Evolutionary conservation across 2,113 vertebrate species (phyloP), one percentile per base, ranked within the genome.

Genomic region (Neopipo cinnamomea): DNA sequence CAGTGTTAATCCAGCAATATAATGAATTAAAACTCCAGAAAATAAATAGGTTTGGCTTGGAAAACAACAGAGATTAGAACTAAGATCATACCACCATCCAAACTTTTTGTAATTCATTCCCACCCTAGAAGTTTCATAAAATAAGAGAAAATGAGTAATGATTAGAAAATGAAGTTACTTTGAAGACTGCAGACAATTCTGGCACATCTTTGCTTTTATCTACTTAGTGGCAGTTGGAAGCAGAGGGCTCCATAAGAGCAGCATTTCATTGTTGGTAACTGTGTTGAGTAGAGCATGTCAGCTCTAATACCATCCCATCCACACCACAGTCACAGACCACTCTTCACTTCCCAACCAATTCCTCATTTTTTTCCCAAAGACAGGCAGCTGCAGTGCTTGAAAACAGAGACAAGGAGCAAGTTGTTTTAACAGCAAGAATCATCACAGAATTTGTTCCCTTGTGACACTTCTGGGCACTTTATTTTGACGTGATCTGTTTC

Each of bases 261-360:
- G 15, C 8, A 30, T 37, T 53, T 59, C 59, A 12, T 14, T 81
- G 27, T 46, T 80, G 49, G 14, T 16, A 52, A 24, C 37, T 21
- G 14, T 6, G 14, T 6, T 89, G 80, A 62, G 37, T 52, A 14
- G 16, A 23, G n/a, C 59, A 37, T 2, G 2, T 35, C 14, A 56
- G 24, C 33, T 80, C 24, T 41, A 41, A 46, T 0, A 0, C 16
- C 0, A 0, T 39, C 35, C 58, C 42, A 46, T 41, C 49, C 30
- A 33, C n/a, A 56, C 11, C 21, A 14, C 7, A 42, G 14, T 63
- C 33, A 44, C 20, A 46, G 28, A 52, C 4, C 21, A 7, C 28
- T 44, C 33, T 44, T 74, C 28, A 24, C 9, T 49, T 89, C 35
- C 41, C 73, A 80, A 63, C 4, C 33, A 63, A 3, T 28, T 63